Percentiles rank a stretch among this genome's conserved stretches.
Evolutionary conservation across 2,888 invertebrate species (phyloP).

Genomic region (Halictus ligatus): DNA sequence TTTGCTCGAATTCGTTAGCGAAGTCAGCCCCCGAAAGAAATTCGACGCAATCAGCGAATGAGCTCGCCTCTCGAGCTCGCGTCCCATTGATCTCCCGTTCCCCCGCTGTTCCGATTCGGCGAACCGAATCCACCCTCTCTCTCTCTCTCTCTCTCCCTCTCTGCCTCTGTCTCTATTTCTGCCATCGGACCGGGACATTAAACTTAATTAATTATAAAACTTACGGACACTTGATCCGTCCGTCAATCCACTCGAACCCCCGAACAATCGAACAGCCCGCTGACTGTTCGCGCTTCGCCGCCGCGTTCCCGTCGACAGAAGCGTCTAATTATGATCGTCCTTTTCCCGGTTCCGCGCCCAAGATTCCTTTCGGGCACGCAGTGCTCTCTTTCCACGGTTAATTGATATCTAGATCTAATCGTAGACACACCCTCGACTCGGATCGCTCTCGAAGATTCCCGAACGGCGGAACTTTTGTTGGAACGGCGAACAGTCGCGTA

Average conservation of each 20-base stretch:
- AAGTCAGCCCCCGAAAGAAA: conserved; percentile 20
- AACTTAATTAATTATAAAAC: conserved; percentile 43
- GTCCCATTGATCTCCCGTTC: conserved; percentile 24
- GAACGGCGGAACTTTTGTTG: not conserved
- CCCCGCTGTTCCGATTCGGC: not conserved
- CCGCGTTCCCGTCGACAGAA: not conserved
- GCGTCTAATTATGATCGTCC: not conserved
- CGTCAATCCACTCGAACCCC: conserved; percentile 4
- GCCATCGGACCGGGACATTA: conserved; percentile 8
- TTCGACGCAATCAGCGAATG: conserved; percentile 20
- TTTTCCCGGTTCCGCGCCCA: not conserved
- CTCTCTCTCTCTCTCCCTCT: too few species aligned
- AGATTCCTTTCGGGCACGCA: not conserved
- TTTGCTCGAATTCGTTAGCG: conserved; percentile 26
- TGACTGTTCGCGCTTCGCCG: not conserved
- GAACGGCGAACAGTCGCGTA: not conserved
- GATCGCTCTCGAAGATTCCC: not conserved
- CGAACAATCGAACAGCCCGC: not conserved
- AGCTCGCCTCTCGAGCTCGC: conserved; percentile 24
- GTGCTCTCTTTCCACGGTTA: not conserved
- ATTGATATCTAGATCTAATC: not conserved
- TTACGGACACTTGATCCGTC: conserved; percentile 29
- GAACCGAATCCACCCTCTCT: not conserved
- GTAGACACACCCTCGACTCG: not conserved
- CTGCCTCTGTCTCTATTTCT: not conserved